Evolutionary conservation across 2,797 vertebrate genomes (phyloP).

Genomic region (Sebastes aleutianus): DNA sequence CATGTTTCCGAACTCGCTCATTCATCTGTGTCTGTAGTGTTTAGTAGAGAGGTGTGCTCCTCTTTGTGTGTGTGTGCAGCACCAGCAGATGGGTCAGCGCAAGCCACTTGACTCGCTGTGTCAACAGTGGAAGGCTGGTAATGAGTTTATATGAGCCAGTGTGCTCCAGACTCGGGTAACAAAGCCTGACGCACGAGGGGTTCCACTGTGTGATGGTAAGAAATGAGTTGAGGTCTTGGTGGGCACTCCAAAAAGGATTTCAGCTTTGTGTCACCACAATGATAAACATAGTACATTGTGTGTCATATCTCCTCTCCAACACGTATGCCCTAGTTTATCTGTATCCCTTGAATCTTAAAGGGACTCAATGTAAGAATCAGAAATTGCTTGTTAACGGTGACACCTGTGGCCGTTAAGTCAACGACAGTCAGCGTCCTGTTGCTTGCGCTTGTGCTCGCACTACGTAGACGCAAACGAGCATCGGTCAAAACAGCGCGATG

Average conservation of each 20-base stretch:
- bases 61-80: not conserved
- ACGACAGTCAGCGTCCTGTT: too few species aligned
- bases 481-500: too few species aligned
- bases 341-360: not conserved
- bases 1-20: not conserved
- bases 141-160: slow-evolving; percentile 45
- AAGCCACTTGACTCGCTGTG: slow-evolving; percentile 55
- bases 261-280: not conserved
- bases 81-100: slow-evolving; percentile 59
- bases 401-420: too few species aligned
- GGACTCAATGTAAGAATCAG: too few species aligned
- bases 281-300: not conserved
- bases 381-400: too few species aligned
- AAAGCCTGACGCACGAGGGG: not conserved
- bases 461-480: too few species aligned
- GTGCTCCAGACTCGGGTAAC: slow-evolving; percentile 9
- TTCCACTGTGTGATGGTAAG: not conserved
- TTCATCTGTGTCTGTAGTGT: slow-evolving; percentile 15
- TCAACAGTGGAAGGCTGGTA: slow-evolving; percentile 51
- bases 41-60: not conserved
- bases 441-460: too few species aligned
- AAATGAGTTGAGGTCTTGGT: not conserved
- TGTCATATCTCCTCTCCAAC: not conserved
- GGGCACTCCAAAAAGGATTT: not conserved
- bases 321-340: not conserved